Percentiles rank a stretch among this genome's conserved stretches.
phyloP scores from a whole-genome alignment of 2,888 invertebrate genomes.

The Eupithecia dodoneata region DNA sequence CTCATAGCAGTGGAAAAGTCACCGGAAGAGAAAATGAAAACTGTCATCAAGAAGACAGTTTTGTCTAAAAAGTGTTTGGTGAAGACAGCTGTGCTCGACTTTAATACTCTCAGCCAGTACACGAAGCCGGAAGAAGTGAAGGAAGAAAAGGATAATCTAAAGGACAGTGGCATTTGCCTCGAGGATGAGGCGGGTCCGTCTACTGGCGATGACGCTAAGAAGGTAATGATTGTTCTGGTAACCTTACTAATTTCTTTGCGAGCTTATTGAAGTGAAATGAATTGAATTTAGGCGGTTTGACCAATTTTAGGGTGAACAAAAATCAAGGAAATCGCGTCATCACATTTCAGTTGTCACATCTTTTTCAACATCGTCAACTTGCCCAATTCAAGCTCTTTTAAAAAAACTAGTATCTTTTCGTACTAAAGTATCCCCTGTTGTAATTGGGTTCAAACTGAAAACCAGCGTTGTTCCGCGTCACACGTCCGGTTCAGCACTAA shows the following conservation, averaged over 20 bases:
- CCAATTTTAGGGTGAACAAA: no score
- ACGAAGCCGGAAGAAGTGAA: conserved; percentile 61
- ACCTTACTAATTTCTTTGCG: background rate
- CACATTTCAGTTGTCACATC: background rate
- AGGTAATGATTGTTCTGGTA: conserved; percentile 55
- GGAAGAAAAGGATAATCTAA: conserved; percentile 66
- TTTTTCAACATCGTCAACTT: background rate
- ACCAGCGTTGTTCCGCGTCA: no score
- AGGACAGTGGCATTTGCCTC: conserved; percentile 74
- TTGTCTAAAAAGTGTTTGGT: conserved; percentile 70
- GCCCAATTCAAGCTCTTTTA: background rate
- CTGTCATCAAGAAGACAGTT: conserved; percentile 75
- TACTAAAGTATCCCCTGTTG: background rate
- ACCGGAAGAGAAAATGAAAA: conserved; percentile 75
- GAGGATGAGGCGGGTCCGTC: conserved; percentile 67
- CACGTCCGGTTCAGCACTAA: no score
- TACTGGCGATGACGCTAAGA: conserved; percentile 64
- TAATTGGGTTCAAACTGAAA: no score
- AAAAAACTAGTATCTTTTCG: no score
- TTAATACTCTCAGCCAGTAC: conserved; percentile 68
- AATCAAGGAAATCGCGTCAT: no score
- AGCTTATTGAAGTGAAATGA: background rate
- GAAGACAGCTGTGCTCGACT: conserved; percentile 73
- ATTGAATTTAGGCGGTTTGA: no score
- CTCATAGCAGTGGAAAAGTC: conserved; percentile 72